These are phyloP conservation scores for Aphelenchoides besseyi DNA, from an alignment of 1,140 invertebrate genomes.

Conservation along the genomic window DNA sequence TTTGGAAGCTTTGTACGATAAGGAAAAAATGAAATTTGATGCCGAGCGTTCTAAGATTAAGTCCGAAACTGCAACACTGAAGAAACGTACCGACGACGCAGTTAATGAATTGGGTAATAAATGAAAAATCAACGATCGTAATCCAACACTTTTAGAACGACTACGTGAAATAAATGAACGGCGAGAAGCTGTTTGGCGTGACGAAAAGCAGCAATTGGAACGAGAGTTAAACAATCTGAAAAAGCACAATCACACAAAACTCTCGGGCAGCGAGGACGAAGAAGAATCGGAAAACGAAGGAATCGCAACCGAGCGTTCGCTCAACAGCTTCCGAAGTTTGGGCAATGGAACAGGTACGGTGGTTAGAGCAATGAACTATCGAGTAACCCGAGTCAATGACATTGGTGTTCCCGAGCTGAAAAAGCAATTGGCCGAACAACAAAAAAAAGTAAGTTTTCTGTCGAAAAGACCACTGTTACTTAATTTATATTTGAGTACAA, in stretches of 20 bases:
- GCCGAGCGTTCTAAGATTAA: slow-evolving; percentile 50
- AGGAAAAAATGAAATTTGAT: slow-evolving; percentile 59
- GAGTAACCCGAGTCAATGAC: slow-evolving; percentile 23
- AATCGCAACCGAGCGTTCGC: not conserved
- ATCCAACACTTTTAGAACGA: slow-evolving; percentile 20
- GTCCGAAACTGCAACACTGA: slow-evolving; percentile 49
- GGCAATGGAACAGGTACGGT: slow-evolving; percentile 13
- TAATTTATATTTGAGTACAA: slow-evolving; percentile 12
- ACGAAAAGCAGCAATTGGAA: slow-evolving; percentile 12
- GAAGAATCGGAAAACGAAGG: not conserved
- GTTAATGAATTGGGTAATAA: slow-evolving; percentile 36
- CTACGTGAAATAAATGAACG: slow-evolving; percentile 29
- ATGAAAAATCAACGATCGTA: not conserved
- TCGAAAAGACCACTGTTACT: not conserved
- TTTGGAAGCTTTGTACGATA: slow-evolving; percentile 55
- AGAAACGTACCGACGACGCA: slow-evolving; percentile 56
- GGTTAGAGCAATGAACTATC: slow-evolving; percentile 34
- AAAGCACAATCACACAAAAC: not conserved
- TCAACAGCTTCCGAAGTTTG: not conserved
- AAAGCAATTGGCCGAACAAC: slow-evolving; percentile 38
- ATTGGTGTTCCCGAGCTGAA: slow-evolving; percentile 31
- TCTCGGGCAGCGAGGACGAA: slow-evolving; percentile 1
- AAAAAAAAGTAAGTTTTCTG: slow-evolving; percentile 23
- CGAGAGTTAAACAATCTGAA: slow-evolving; percentile 4
- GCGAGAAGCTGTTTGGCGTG: slow-evolving; percentile 36